Percentiles rank a stretch among this genome's conserved stretches.
These are phyloP conservation scores for Ptilodon capucinus DNA, from an alignment of 2,888 invertebrate genomes.

Conservation along the genomic window DNA sequence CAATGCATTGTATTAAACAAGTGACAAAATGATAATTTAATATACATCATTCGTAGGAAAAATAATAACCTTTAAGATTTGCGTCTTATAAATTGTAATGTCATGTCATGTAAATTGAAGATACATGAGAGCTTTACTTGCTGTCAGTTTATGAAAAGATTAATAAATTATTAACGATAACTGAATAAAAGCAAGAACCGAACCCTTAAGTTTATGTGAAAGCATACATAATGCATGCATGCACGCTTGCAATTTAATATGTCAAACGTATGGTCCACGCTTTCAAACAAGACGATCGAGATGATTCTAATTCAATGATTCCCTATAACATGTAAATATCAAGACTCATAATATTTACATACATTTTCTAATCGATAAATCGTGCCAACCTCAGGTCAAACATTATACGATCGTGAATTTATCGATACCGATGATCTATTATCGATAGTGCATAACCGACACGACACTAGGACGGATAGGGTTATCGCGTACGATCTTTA, in stretches of 20 bases:
- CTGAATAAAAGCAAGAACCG: conserved; percentile 29
- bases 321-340: conserved; percentile 53
- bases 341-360: conserved; percentile 61
- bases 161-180: conserved; percentile 30
- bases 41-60: no score
- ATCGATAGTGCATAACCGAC: conserved; percentile 53
- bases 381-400: conserved; percentile 70
- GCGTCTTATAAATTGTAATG: no score
- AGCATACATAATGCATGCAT: conserved; percentile 32
- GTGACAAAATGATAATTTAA: no score
- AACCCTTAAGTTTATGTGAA: conserved; percentile 31
- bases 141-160: conserved; percentile 31
- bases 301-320: conserved; percentile 52
- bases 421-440: conserved; percentile 62
- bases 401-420: conserved; percentile 55
- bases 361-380: conserved; percentile 65
- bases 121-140: conserved; percentile 27
- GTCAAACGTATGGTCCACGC: conserved; percentile 26
- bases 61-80: neutral
- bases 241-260: conserved; percentile 35
- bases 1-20: no score
- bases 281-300: conserved; percentile 44
- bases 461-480: conserved; percentile 60
- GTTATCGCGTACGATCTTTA: conserved; percentile 74
- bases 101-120: neutral